Conservation (phyloP, 2,113 vertebrate genomes). For the Pelmatolapia mariae region DNA sequence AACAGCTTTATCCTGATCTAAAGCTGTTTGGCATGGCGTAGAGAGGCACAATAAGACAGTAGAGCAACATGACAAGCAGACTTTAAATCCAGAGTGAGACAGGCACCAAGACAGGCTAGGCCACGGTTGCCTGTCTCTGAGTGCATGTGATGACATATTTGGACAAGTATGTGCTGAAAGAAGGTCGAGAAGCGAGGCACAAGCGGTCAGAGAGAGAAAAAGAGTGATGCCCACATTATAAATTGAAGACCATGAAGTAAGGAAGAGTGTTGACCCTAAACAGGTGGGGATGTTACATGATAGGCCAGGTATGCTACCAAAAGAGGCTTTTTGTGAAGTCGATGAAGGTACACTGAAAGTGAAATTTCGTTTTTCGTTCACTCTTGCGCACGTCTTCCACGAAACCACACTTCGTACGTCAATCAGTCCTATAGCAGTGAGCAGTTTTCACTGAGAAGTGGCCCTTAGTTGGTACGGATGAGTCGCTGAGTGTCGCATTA, state of each 20-base stretch:
- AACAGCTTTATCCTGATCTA: background rate
- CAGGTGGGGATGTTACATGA: background rate
- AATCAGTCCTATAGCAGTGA: constrained; percentile 12
- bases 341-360: constrained; percentile 11
- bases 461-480: constrained; percentile 1
- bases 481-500: background rate
- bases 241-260: background rate
- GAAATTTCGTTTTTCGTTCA: background rate
- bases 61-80: background rate
- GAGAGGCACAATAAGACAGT: background rate
- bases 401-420: constrained; percentile 5
- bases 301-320: background rate
- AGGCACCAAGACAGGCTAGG: background rate
- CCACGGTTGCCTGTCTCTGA: background rate
- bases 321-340: constrained; percentile 29
- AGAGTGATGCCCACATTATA: background rate
- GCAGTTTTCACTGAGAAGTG: constrained; percentile 27
- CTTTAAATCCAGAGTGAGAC: background rate
- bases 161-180: constrained; percentile 1
- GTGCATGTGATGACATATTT: background rate
- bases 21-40: background rate
- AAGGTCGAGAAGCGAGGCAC: background rate
- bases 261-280: background rate
- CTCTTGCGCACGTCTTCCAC: constrained; percentile 45
- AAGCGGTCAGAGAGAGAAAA: background rate